Evolutionary conservation across 2,797 vertebrate species (phyloP), one percentile per base, ranked within the genome.

Genomic region (Pangasius djambal): DNA sequence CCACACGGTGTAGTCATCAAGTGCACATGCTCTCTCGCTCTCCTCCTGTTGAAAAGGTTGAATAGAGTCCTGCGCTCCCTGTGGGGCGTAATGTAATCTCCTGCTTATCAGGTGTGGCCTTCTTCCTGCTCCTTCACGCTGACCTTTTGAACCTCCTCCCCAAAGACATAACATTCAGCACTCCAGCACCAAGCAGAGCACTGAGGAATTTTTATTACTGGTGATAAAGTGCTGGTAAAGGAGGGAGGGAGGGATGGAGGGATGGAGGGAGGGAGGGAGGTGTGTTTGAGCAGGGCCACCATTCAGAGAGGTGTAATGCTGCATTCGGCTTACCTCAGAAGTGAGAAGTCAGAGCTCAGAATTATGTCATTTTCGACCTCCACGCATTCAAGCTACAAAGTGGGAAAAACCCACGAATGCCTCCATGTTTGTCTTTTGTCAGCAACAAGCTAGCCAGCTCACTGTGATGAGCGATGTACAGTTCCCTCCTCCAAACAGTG

Each of bases 61-160:
- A 94, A 90, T 44, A 93, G 92, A 89, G 90, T 86, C 92, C 44
- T 1, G 48, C 31, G 37, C 48, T 85, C 86, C 31, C 89, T 79
- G 55, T 57, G 63, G 91, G 86, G 63, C 63, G 48, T 52, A 85
- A 70, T 16, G 31, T 92, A 91, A 94, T 93, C 87, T 91, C 82
- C 88, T 86, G 90, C 88, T 93, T 93, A 94, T 95, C 93, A 94
- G 88, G 92, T 92, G 93, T 89, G 89, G 89, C 83, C 87, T 87
- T 44, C 74, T 75, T 86, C 85, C 89, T 84, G 63, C 59, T 74
- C 52, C 90, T 91, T 89, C 67, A n/a, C 3, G 10, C 15, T 85
- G 94, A 96, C 94, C 95, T 96, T 91, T 92, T 95, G 91, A 95
- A 96, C 94, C 94, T 94, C 93, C 92, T 94, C 91, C 88, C 34